A percentile compares a stretch with the other conserved stretches of the same genome.
phyloP scores from a whole-genome alignment of 2,113 vertebrate species.

The Pongo abelii region DNA sequence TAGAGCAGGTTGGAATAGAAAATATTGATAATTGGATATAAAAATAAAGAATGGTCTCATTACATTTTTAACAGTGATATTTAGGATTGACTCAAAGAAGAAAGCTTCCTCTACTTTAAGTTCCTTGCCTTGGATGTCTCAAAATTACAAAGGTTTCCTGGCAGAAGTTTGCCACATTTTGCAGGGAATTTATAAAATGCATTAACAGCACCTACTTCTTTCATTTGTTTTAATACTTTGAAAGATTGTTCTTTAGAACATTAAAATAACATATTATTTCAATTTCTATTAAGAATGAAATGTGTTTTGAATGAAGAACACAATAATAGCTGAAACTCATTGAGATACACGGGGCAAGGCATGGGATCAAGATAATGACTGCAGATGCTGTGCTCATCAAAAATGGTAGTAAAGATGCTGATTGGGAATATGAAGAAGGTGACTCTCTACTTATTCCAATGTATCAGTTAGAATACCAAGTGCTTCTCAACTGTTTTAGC shows the following conservation, averaged over 20 bases:
- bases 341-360: not conserved
- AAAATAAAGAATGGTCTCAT: not conserved
- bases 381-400: not conserved
- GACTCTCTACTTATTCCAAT: not conserved
- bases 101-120: not conserved
- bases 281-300: slow-evolving; percentile 31
- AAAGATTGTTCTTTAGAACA: not conserved
- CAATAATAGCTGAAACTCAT: not conserved
- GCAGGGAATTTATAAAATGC: not conserved
- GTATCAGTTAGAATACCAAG: not conserved
- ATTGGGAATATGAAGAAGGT: not conserved
- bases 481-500: not conserved
- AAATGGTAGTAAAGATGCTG: not conserved
- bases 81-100: not conserved
- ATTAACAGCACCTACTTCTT: not conserved
- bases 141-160: not conserved
- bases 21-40: not conserved
- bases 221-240: slow-evolving; percentile 1
- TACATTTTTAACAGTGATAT: not conserved
- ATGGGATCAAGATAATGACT: not conserved
- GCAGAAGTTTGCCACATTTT: not conserved
- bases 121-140: not conserved
- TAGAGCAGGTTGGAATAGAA: not conserved
- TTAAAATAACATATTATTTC: not conserved
- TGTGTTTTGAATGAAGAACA: not conserved